Base-by-base conservation (phyloP, 2,797 vertebrate genomes). In the Hoplostethus atlanticus region DNA sequence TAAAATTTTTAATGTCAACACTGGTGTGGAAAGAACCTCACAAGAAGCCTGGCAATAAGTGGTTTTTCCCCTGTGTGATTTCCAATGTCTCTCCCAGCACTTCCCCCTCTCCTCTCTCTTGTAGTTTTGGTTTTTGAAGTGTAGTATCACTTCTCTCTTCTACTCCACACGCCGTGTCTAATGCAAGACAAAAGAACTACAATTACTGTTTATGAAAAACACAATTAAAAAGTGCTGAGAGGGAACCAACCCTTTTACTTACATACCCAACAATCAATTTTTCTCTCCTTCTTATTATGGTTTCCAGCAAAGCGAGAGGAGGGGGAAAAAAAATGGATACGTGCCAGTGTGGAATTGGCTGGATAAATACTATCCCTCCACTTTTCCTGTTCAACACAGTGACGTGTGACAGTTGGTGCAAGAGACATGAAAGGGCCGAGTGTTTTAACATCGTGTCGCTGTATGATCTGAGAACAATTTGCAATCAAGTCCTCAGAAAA, bases 401-500 rank as follows among this genome's bases (percentile, higher is more conserved):
- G 80, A 86, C 76, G 64, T 85, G 88, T 87, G 77, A 59, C 81
- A 69, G 76, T 84, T 87, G 71, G 71, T 56, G 51, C 12, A 3
- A n/a, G 17, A 60, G 59, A 87, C 82, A 84, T 91, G 85, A 94
- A 93, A 93, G 84, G 28, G 2, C 46, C 0, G 56, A 63, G 70
- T 93, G 91, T 94, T 94, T 91, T 69, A 79, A 84, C 80, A 52
- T 84, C 70, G 38, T 71, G 87, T 83, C 68, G 64, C 73, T 2
- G 64, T 78, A 25, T 86, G 85, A 91, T 87, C 90, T 87, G 85
- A 90, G 87, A 93, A 90, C 84, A 88, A 91, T 92, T 92, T 87
- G 79, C 80, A 62, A 68, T 88, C 80, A 72, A 42, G 81, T 76
- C 61, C 57, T 81, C 55, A 76, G 62, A 71, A 84, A 59, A 71